Percentiles rank a stretch among this genome's conserved stretches.
Evolutionary conservation across 2,888 invertebrate genomes (phyloP).

Genomic region (Drosophila melanosoma): DNA sequence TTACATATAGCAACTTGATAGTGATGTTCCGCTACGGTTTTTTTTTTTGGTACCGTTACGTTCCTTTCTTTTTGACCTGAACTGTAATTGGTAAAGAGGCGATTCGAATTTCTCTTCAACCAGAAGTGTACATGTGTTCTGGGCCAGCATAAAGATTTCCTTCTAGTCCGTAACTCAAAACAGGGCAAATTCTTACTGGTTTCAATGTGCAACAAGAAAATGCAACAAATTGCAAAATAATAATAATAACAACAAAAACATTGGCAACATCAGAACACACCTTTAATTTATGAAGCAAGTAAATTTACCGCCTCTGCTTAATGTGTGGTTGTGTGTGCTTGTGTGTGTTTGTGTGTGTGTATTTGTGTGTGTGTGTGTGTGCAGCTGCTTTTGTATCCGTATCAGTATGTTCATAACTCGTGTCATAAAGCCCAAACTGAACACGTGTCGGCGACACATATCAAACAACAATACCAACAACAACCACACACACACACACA

Average conservation of each 20-base stretch:
- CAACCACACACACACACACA: not conserved
- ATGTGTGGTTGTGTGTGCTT: not conserved
- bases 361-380: not conserved
- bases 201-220: conserved; percentile 41
- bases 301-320: conserved; percentile 27
- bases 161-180: not conserved
- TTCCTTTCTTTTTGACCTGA: no score
- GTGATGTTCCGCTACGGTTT: no score
- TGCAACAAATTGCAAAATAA: conserved; percentile 17
- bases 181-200: not conserved
- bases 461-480: conserved; percentile 37
- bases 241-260: conserved; percentile 7
- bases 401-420: conserved; percentile 59
- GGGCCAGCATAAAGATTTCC: not conserved
- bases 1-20: not conserved
- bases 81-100: not conserved
- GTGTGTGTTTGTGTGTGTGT: conserved; percentile 13
- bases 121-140: not conserved
- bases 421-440: conserved; percentile 62
- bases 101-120: not conserved
- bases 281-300: conserved; percentile 27
- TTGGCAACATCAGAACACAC: conserved; percentile 17
- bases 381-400: conserved; percentile 27
- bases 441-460: conserved; percentile 78
- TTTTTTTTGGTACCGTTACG: no score